A percentile compares a stretch with the other conserved stretches of the same genome.
Evolutionary conservation across 2,797 vertebrate species (phyloP).

Genomic region (Pogoniulus pusillus): DNA sequence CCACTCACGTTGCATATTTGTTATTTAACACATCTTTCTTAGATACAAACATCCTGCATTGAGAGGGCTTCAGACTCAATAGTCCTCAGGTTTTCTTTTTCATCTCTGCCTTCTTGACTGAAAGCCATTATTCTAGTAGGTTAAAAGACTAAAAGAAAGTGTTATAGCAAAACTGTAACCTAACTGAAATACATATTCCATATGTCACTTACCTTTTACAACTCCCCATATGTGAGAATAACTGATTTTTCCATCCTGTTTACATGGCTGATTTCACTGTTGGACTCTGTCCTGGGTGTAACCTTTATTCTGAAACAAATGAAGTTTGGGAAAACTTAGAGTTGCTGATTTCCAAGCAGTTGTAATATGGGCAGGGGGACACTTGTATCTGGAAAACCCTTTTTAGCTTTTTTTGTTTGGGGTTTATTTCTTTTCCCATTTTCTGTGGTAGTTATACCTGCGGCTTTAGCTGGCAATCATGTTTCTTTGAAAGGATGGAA

Average conservation of each 20-base stretch:
- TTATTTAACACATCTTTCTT: not conserved
- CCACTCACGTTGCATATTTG: not conserved
- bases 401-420: not conserved
- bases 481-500: not conserved
- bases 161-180: constrained; percentile 40
- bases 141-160: constrained; percentile 37
- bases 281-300: constrained; percentile 56
- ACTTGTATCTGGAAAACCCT: not conserved
- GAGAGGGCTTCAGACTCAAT: not conserved
- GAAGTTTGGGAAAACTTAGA: constrained; percentile 23
- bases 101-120: not conserved
- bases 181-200: constrained; percentile 39
- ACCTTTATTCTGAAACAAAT: constrained; percentile 49
- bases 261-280: constrained; percentile 60
- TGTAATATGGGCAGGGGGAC: not conserved
- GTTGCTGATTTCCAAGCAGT: not conserved
- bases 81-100: constrained; percentile 10
- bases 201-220: constrained; percentile 46
- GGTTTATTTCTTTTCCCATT: not conserved
- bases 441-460: not conserved
- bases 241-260: constrained; percentile 55
- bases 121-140: not conserved
- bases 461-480: constrained; percentile 3
- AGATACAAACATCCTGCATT: not conserved
- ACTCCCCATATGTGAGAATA: constrained; percentile 25